A percentile compares a stretch with the other conserved stretches of the same genome.
These are phyloP conservation scores for Falco novaeseelandiae DNA, from an alignment of 2,797 vertebrate genomes.

Conservation along the genomic window DNA sequence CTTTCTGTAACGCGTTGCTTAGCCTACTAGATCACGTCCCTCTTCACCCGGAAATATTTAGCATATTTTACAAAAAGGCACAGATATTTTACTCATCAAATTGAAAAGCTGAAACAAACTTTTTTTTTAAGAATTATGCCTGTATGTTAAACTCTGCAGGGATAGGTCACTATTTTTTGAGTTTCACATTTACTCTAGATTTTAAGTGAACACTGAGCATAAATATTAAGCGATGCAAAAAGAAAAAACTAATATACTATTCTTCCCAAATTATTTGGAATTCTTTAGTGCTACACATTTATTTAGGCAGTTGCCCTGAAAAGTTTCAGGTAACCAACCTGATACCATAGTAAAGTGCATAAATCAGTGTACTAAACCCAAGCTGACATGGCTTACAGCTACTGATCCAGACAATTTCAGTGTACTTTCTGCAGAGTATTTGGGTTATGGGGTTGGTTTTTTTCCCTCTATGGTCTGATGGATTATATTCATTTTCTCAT, in stretches of 20 bases:
- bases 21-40: neutral
- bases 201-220: neutral
- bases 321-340: neutral
- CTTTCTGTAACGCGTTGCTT: neutral
- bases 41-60: neutral
- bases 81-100: neutral
- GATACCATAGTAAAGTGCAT: neutral
- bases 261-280: neutral
- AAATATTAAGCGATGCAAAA: neutral
- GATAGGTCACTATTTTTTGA: neutral
- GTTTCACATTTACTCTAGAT: neutral
- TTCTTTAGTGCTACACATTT: neutral
- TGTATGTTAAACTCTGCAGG: neutral
- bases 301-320: neutral
- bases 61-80: neutral
- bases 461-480: neutral
- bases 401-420: neutral
- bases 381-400: neutral
- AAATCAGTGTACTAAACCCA: neutral
- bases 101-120: neutral
- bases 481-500: neutral
- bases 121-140: neutral
- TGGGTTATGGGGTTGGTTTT: rapidly evolving
- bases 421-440: neutral
- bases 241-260: neutral